Evolutionary conservation across 2,888 invertebrate genomes (phyloP), one percentile per base, ranked within the genome.

Genomic region (Cerceris rybyensis): DNA sequence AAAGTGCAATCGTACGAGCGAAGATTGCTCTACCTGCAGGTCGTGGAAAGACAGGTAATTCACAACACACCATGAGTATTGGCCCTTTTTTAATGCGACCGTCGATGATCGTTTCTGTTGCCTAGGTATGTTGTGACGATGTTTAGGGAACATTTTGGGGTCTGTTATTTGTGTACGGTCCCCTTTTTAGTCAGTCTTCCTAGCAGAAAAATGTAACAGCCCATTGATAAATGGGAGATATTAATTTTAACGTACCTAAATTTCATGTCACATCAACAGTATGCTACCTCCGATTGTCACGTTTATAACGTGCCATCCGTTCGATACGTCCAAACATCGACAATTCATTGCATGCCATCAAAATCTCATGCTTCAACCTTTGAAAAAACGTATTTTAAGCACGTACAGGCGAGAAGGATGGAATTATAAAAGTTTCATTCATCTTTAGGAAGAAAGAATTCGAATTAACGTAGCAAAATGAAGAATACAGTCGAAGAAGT

Each of bases 41-140:
- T 70, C 65, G 54, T 70, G 75, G 60, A 69, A 75, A 81, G 80
- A 83, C 82, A 75, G 78, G 80, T 85, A 87, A 91, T 89, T 88
- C 88, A 87, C 88, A 87, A 88, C 84, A 75, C 71, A 85, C 87
- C 88, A 88, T 89, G 88, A 90, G 89, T 89, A 88, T 81, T 70
- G 58, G 75, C 82, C 85, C 77, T 66, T 82, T 78, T 81, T 81
- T 87, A 82, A 87, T 77, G 79, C 65, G 63, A 81, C 71, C 70
- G 28, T 65, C 76, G 75, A 83, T 79, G 82, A 81, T 82, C 73
- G 77, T 76, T 74, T 81, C 85, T 70, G 84, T 78, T 82, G 84
- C 81, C 87, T 84, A 81, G 86, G 81, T 80, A 77, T 91, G 91
- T 91, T 91, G 89, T 91, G 89, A 91, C 91, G 91, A 80, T 83